These are phyloP conservation scores for Suillia variegata DNA, from an alignment of 2,888 invertebrate genomes.

Conservation along the genomic window DNA sequence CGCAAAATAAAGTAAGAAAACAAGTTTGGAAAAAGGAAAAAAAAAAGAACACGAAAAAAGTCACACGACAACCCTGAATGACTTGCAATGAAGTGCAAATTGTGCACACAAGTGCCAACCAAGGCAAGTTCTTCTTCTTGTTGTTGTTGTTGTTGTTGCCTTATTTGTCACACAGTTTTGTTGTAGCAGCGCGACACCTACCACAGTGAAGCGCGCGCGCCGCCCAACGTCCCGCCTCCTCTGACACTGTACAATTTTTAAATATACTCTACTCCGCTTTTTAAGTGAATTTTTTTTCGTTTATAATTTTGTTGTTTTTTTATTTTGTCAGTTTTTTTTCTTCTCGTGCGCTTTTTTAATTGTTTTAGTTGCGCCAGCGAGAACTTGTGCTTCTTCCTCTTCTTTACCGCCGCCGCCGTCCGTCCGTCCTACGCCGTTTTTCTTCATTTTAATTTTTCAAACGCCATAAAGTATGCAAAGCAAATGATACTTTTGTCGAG, in stretches of 20 bases:
- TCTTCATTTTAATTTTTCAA: conserved; percentile 5
- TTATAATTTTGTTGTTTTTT: background rate
- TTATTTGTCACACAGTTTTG: background rate
- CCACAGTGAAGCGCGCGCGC: no score
- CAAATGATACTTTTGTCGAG: conserved; percentile 25
- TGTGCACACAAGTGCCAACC: conserved; percentile 44
- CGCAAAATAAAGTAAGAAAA: background rate
- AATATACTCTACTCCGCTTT: background rate
- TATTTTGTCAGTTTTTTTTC: conserved; percentile 5
- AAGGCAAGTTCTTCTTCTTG: no score
- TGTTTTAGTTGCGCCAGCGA: conserved; percentile 16
- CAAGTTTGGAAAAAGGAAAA: background rate
- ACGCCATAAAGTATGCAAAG: conserved; percentile 23
- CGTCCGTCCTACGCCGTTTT: background rate
- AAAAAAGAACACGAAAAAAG: background rate
- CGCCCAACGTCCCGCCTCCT: background rate
- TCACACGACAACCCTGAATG: background rate
- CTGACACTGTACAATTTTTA: conserved; percentile 7
- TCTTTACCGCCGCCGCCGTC: background rate
- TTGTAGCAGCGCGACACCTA: background rate
- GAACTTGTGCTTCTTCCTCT: background rate
- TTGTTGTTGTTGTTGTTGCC: no score
- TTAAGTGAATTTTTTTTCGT: conserved; percentile 14
- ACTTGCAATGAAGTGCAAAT: conserved; percentile 49
- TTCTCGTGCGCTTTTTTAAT: conserved; percentile 21